A percentile compares a stretch with the other conserved stretches of the same genome.
Evolutionary conservation across 2,888 invertebrate species (phyloP).

Genomic region (Neelides folsomi): DNA sequence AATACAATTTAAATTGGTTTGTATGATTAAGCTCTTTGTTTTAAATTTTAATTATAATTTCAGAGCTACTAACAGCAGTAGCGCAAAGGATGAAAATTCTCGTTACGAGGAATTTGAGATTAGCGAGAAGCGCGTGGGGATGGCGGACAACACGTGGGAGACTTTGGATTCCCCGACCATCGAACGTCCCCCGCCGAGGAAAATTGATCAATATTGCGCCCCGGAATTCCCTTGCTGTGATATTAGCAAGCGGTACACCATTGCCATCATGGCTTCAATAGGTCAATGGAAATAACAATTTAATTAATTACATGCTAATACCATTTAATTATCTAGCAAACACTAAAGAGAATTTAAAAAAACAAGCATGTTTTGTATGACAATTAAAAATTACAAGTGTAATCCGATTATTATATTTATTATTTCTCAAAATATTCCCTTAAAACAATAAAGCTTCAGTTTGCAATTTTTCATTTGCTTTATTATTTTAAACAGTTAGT

Average conservation of each 20-base stretch:
- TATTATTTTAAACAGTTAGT: too few relatives aligned
- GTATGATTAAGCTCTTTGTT: neutral
- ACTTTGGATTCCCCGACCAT: conserved; percentile 28
- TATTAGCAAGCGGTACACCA: conserved; percentile 70
- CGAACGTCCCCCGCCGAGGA: conserved; percentile 68
- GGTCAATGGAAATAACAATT: conserved; percentile 39
- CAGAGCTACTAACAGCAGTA: neutral
- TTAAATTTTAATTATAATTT: neutral
- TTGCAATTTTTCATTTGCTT: too few relatives aligned
- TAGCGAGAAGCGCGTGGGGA: conserved; percentile 34
- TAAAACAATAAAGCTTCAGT: too few relatives aligned
- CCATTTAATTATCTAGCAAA: too few relatives aligned
- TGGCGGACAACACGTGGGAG: conserved; percentile 25
- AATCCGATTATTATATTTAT: too few relatives aligned
- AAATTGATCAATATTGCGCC: conserved; percentile 72
- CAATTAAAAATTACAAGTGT: too few relatives aligned
- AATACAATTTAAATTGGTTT: neutral
- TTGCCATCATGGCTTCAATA: conserved; percentile 69
- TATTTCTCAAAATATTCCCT: too few relatives aligned
- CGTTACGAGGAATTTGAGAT: conserved; percentile 56
- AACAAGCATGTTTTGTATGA: too few relatives aligned
- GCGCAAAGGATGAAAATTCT: neutral
- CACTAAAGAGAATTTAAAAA: too few relatives aligned
- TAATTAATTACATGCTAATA: too few relatives aligned
- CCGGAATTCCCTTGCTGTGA: conserved; percentile 67